Conservation (phyloP, 2,113 vertebrate genomes). For the Xiphophorus couchianus region DNA sequence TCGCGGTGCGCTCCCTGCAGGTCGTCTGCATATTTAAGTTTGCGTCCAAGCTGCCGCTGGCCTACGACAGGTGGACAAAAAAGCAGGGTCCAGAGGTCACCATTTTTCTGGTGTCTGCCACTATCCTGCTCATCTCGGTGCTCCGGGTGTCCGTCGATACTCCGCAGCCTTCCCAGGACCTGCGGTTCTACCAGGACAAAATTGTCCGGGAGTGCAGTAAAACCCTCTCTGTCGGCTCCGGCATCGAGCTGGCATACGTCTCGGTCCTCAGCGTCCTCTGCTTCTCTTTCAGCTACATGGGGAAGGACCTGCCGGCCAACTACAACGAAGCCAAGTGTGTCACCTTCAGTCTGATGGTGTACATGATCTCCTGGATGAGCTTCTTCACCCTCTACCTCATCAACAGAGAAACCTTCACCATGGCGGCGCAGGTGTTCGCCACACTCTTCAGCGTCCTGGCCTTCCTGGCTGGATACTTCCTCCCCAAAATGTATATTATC, state of each 20-base stretch:
- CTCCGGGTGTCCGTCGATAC: slow-evolving; percentile 47
- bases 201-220: slow-evolving; percentile 80
- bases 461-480: slow-evolving; percentile 78
- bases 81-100: slow-evolving; percentile 79
- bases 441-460: slow-evolving; percentile 76
- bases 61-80: slow-evolving; percentile 82
- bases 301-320: slow-evolving; percentile 87
- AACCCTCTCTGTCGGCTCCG: slow-evolving; percentile 63
- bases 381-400: slow-evolving; percentile 83
- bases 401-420: slow-evolving; percentile 71
- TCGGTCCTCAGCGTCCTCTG: slow-evolving; percentile 76
- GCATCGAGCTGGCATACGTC: slow-evolving; percentile 65
- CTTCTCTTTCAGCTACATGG: slow-evolving; percentile 85
- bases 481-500: slow-evolving; percentile 83
- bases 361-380: slow-evolving; percentile 81
- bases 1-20: slow-evolving; percentile 83
- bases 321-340: slow-evolving; percentile 88
- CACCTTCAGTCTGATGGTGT: slow-evolving; percentile 83
- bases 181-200: slow-evolving; percentile 71
- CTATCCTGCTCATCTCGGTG: slow-evolving; percentile 56
- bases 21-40: slow-evolving; percentile 86
- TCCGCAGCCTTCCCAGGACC: slow-evolving; percentile 47
- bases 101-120: slow-evolving; percentile 56
- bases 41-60: slow-evolving; percentile 77
- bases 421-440: slow-evolving; percentile 74